These are phyloP conservation scores for Pleuronectes platessa DNA, from an alignment of 2,113 vertebrate genomes.

Conservation along the genomic window DNA sequence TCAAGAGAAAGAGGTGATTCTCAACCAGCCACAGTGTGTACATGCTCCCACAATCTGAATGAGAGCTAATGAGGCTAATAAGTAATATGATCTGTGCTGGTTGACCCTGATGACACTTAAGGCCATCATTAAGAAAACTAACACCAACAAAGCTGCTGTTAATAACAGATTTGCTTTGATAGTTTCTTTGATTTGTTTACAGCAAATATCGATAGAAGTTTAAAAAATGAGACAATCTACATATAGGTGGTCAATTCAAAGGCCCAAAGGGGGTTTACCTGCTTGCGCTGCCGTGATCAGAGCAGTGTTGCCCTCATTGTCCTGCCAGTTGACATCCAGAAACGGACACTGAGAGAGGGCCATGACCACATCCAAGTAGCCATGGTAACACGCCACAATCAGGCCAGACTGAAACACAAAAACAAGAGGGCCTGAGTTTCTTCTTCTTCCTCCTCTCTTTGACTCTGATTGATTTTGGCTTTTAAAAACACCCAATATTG, in stretches of 20 bases:
- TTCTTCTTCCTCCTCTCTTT: background rate
- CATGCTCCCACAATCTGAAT: no score
- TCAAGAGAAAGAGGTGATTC: no score
- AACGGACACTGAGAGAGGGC: slow-evolving; percentile 92
- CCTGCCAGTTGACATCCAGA: slow-evolving; percentile 96
- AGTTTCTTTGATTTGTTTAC: background rate
- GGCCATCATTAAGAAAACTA: background rate
- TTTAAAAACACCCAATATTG: background rate
- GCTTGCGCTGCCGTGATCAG: slow-evolving; percentile 95
- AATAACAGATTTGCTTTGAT: background rate
- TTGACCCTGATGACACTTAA: no score
- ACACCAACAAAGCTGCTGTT: background rate
- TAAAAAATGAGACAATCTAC: background rate
- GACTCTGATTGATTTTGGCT: slow-evolving; percentile 5
- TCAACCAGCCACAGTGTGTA: no score
- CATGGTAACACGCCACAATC: slow-evolving; percentile 94
- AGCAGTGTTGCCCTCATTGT: slow-evolving; percentile 97
- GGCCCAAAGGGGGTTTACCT: slow-evolving; percentile 81
- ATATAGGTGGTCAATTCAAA: background rate
- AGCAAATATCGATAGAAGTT: no score
- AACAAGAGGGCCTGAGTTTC: slow-evolving; percentile 3
- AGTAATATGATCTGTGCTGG: background rate
- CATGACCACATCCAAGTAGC: slow-evolving; percentile 92
- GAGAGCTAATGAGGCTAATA: background rate
- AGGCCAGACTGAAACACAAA: slow-evolving; percentile 87